Base-by-base conservation (phyloP, 2,888 invertebrate genomes). In the Itoplectis maculator region DNA sequence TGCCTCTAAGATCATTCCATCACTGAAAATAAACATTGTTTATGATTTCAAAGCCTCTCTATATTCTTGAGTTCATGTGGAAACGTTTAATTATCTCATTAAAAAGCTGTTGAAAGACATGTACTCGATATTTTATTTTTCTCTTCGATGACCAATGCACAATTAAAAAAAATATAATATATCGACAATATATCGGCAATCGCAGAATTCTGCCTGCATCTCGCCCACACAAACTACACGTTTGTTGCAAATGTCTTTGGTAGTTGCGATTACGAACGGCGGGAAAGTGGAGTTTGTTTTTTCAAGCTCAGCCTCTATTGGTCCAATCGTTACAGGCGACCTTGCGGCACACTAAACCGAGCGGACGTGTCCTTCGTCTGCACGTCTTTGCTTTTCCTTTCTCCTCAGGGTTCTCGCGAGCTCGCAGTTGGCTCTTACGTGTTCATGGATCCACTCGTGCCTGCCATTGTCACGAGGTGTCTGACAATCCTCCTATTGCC, bases 381-480 rank as follows among this genome's bases (percentile, higher is more conserved):
- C 51, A 61, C 42, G 76, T 73, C 72, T 40, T 49, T 66, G 40
- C 68, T 56, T 29, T 75, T 79, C 79, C 79, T 82, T 79, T 79
- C 82, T 82, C 82, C 45, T 61, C 76, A 40, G 73, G 47, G 18
- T 73, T 37, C 6, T 42, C 63, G 40, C 18, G 42, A n/a, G 18
- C 63, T n/a, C n/a, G 40, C 11, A 63, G 20, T 63, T 42, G 63
- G 65, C 42, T 65, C 45, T 45, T 11, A 65, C 42, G n/a, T 11
- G 45, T 45, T 23, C 23, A 5, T 45, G 45, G 45, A 45, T 20
- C 23, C 13, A 23, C 45, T 45, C 20, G 23, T n/a, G 7, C 23
- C 13, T 8, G 11, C 37, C 20, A 11, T 20, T 23, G 45, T 65
- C 45, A 23, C 65, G 65, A 42, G 65, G 45, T 23, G 45, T 23